Percentiles rank a stretch among this genome's conserved stretches.
These are phyloP conservation scores for Nebria brevicollis DNA, from an alignment of 2,888 invertebrate genomes.

Conservation along the genomic window DNA sequence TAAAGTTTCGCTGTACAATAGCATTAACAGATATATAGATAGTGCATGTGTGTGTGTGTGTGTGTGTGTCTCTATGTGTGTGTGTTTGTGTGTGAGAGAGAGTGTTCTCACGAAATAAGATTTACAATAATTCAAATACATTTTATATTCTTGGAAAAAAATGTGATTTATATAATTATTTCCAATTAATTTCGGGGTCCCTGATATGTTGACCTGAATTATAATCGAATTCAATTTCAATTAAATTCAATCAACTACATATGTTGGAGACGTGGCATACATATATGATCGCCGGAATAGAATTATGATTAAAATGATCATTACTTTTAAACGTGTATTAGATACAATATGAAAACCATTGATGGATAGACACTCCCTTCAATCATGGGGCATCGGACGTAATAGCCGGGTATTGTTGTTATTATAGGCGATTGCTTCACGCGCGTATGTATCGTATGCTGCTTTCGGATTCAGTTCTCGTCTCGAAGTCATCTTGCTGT, in stretches of 20 bases:
- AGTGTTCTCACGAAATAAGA: too few relatives aligned
- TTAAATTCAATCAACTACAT: background rate
- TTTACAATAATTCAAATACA: too few relatives aligned
- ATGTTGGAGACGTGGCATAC: background rate
- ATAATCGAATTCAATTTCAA: background rate
- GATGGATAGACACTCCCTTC: slow-evolving; percentile 17
- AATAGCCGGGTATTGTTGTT: slow-evolving; percentile 39
- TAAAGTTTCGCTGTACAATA: too few relatives aligned
- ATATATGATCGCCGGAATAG: background rate
- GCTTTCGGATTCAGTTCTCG: slow-evolving; percentile 32
- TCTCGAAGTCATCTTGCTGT: slow-evolving; percentile 20
- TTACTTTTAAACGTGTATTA: background rate
- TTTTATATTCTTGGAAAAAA: too few relatives aligned
- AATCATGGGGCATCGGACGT: slow-evolving; percentile 26
- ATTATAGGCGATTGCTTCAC: slow-evolving; percentile 38
- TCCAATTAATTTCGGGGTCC: too few relatives aligned
- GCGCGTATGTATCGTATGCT: slow-evolving; percentile 19
- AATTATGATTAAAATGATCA: slow-evolving; percentile 1
- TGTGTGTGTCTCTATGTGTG: too few relatives aligned
- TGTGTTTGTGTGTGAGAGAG: too few relatives aligned
- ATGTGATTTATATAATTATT: too few relatives aligned
- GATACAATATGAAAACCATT: background rate
- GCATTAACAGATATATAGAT: too few relatives aligned
- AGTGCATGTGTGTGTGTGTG: too few relatives aligned
- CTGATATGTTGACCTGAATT: background rate